Evolutionary conservation across 2,797 vertebrate species (phyloP).

Genomic region (Taeniopygia guttata): DNA sequence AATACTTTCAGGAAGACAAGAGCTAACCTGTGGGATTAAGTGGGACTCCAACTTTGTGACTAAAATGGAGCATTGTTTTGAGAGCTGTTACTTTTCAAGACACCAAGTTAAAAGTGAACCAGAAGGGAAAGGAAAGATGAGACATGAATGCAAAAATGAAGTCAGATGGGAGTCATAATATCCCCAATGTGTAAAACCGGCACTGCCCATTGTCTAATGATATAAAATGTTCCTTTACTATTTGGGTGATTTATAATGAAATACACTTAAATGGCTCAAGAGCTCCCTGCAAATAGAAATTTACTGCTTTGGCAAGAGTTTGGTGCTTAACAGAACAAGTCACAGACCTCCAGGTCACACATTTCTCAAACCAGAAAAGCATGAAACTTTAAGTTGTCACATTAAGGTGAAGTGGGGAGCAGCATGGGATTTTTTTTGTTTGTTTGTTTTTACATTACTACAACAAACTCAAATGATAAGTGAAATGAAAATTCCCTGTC

Average conservation of each 20-base stretch:
- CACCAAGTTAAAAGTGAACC: not conserved
- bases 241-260: not conserved
- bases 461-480: not conserved
- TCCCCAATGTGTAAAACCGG: not conserved
- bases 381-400: not conserved
- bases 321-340: not conserved
- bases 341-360: not conserved
- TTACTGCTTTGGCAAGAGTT: not conserved
- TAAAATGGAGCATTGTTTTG: not conserved
- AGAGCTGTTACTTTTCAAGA: not conserved
- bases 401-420: not conserved
- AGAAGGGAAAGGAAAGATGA: not conserved
- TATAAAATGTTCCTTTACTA: not conserved
- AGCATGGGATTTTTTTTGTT: not conserved
- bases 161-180: not conserved
- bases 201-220: not conserved
- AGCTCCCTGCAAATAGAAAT: not conserved
- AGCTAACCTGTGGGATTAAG: not conserved
- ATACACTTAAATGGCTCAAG: not conserved
- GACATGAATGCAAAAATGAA: not conserved
- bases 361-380: not conserved
- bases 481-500: not conserved
- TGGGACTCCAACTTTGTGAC: not conserved
- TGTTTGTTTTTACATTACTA: not conserved
- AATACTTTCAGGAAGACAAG: not conserved